phyloP scores from a whole-genome alignment of 2,797 vertebrate genomes.

The Manis pentadactyla region DNA sequence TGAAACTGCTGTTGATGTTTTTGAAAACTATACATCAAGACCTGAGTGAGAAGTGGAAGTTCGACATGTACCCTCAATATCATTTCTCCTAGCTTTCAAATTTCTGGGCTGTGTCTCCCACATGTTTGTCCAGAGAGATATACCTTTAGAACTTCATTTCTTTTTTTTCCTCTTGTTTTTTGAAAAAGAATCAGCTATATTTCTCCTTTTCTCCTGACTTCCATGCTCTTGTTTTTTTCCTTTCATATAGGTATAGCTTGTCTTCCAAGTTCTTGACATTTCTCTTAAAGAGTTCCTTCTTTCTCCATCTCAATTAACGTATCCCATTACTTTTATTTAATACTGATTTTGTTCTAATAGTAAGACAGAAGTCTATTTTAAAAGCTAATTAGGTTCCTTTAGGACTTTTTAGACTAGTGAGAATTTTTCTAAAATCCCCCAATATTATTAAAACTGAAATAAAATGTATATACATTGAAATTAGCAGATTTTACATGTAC shows the following conservation, averaged over 20 bases:
- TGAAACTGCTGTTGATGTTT: not conserved
- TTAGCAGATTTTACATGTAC: not conserved
- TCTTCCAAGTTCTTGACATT: not conserved
- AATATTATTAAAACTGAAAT: not conserved
- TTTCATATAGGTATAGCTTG: not conserved
- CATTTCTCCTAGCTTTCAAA: not conserved
- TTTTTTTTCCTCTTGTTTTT: not conserved
- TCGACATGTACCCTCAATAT: not conserved
- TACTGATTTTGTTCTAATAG: conserved; percentile 15
- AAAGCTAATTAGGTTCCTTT: not conserved
- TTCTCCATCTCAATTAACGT: not conserved
- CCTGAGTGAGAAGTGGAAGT: not conserved
- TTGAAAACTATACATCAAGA: not conserved
- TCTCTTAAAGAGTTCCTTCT: not conserved
- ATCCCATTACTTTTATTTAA: not conserved
- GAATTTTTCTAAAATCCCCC: not conserved
- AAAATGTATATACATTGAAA: not conserved
- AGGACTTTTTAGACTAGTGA: not conserved
- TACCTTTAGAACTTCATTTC: not conserved
- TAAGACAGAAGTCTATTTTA: not conserved
- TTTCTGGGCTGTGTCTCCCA: not conserved
- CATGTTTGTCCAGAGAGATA: not conserved
- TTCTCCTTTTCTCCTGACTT: not conserved
- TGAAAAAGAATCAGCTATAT: not conserved
- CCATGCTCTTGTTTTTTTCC: not conserved